A percentile compares a stretch with the other conserved stretches of the same genome.
Conservation (phyloP, 2,113 vertebrate genomes). For the Osmerus eperlanus region DNA sequence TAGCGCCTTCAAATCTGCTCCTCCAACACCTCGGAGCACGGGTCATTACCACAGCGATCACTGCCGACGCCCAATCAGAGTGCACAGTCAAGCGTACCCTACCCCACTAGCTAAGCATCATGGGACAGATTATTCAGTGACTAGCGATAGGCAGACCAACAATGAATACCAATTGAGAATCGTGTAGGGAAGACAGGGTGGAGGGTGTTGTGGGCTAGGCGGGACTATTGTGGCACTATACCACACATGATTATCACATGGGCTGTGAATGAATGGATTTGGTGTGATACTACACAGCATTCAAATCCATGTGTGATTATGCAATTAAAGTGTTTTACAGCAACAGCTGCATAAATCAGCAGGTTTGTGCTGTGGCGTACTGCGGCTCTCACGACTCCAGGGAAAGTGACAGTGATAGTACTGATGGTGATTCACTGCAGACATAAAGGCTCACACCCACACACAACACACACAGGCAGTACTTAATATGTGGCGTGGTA, state of each 20-base stretch:
- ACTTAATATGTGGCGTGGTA: not conserved
- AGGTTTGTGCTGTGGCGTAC: conserved; percentile 50
- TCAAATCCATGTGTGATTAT: conserved; percentile 55
- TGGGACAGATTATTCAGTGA: conserved; percentile 8
- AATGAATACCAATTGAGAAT: conserved; percentile 33
- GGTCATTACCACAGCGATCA: conserved; percentile 44
- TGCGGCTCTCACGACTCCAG: conserved; percentile 17
- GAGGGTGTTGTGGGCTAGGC: not conserved
- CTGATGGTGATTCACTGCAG: conserved; percentile 53
- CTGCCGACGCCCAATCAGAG: conserved; percentile 46
- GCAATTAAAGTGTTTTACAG: conserved; percentile 63
- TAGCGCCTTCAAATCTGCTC: conserved; percentile 64
- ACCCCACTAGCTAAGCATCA: conserved; percentile 26
- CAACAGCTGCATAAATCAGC: conserved; percentile 63
- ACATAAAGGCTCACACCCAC: conserved; percentile 34
- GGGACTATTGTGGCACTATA: conserved; percentile 18
- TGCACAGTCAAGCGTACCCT: conserved; percentile 29
- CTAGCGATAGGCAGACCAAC: conserved; percentile 11
- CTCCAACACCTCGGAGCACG: conserved; percentile 53
- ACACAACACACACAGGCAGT: not conserved
- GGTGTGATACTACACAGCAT: conserved; percentile 55
- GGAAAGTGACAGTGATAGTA: conserved; percentile 45
- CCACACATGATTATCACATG: conserved; percentile 56
- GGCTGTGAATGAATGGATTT: conserved; percentile 55
- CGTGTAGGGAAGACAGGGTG: not conserved